Conservation (phyloP, 2,888 invertebrate genomes). For the Amphimallon solstitiale region DNA sequence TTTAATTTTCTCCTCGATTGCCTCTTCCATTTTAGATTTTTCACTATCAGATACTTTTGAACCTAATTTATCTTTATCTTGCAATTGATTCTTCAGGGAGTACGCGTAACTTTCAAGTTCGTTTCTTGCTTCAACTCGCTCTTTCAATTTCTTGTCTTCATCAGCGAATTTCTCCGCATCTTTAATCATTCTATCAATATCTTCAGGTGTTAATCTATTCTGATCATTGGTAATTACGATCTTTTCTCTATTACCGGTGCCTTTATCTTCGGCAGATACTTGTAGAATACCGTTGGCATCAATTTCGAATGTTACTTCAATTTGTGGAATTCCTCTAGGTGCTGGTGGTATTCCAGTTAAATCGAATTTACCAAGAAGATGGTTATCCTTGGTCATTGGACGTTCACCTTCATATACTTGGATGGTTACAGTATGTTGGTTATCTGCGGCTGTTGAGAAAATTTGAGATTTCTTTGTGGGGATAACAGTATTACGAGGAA, state of each 20-base stretch:
- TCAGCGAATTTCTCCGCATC: conserved; percentile 99
- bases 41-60: conserved; percentile 89
- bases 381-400: conserved; percentile 99
- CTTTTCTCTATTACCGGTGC: conserved; percentile 98
- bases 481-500: conserved; percentile 97
- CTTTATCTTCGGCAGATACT: conserved; percentile 99
- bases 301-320: conserved; percentile 94
- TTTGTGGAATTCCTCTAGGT: conserved; percentile 92
- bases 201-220: conserved; percentile 95
- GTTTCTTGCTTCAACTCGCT: conserved; percentile 94
- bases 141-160: conserved; percentile 97
- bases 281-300: conserved; percentile 94
- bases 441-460: conserved; percentile 99
- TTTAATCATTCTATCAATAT: conserved; percentile 99
- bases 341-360: conserved; percentile 96
- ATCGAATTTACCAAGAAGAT: conserved; percentile 97
- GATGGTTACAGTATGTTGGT: conserved; percentile 98
- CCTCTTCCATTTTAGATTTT: conserved; percentile 93
- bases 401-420: conserved; percentile 99
- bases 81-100: conserved; percentile 95
- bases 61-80: conserved; percentile 97
- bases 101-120: conserved; percentile 98
- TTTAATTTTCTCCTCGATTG: conserved; percentile 96
- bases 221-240: conserved; percentile 99
- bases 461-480: conserved; percentile 99